phyloP scores from a whole-genome alignment of 2,797 vertebrate genomes.

The Fratercula arctica region DNA sequence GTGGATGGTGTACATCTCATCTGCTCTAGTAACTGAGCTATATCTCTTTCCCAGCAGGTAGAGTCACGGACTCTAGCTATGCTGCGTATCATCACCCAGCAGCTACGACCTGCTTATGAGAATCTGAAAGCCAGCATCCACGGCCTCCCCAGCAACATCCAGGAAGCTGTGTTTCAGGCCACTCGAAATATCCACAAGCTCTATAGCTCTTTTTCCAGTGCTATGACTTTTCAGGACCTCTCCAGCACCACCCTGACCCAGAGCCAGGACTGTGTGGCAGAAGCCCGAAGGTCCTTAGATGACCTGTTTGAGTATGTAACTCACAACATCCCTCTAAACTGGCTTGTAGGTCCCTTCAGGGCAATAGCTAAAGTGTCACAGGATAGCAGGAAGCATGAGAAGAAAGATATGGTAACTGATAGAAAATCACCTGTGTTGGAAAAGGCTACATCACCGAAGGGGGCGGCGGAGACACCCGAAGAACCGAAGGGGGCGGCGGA shows the following conservation, averaged over 20 bases:
- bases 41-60: conserved; percentile 71
- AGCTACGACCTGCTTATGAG: conserved; percentile 62
- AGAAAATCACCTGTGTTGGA: background rate
- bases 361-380: conserved; percentile 39
- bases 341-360: conserved; percentile 93
- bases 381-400: background rate
- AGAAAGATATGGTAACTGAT: background rate
- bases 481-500: too few species aligned
- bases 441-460: background rate
- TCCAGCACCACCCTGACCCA: conserved; percentile 79
- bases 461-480: background rate
- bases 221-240: conserved; percentile 78
- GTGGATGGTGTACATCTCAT: background rate
- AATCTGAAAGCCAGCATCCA: conserved; percentile 61
- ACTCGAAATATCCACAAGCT: conserved; percentile 81
- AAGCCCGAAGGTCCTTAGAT: conserved; percentile 80
- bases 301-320: conserved; percentile 84
- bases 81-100: conserved; percentile 75
- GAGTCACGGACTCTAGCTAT: conserved; percentile 84
- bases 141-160: conserved; percentile 71
- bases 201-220: conserved; percentile 79
- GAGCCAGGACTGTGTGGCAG: conserved; percentile 75
- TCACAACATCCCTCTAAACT: conserved; percentile 84
- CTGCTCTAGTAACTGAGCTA: background rate
- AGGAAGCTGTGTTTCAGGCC: conserved; percentile 76